Percentiles rank a stretch among this genome's conserved stretches.
Evolutionary conservation across 2,797 vertebrate species (phyloP).

Genomic region (Acipenser oxyrinchus): DNA sequence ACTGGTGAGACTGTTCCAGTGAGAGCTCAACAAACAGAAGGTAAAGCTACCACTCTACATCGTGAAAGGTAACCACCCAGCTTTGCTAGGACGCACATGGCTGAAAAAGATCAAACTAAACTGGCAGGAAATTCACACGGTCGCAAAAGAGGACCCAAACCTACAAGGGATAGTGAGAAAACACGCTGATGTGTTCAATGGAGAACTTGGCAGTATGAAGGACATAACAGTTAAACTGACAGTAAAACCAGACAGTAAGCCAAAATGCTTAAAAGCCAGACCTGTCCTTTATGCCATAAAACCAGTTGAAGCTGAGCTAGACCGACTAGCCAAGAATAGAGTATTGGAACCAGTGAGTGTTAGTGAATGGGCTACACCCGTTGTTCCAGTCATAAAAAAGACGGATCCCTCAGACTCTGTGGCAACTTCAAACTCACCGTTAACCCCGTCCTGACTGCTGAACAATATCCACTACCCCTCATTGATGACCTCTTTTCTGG

Average conservation of each 20-base stretch:
- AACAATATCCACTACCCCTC: conserved; percentile 18
- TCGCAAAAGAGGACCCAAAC: background rate
- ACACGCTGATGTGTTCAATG: conserved; percentile 3
- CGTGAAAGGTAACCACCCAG: conserved; percentile 3
- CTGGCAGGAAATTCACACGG: background rate
- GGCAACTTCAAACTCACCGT: conserved; percentile 22
- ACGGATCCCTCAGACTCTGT: conserved; percentile 13
- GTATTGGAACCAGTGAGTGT: conserved; percentile 4
- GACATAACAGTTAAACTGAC: background rate
- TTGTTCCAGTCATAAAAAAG: conserved; percentile 19
- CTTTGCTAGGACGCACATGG: conserved; percentile 1
- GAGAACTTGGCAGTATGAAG: conserved; percentile 6
- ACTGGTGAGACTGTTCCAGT: background rate
- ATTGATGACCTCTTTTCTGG: conserved; percentile 13
- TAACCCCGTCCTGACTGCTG: conserved; percentile 12
- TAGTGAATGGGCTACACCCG: conserved; percentile 15
- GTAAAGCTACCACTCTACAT: conserved; percentile 8
- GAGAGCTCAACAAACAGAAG: background rate
- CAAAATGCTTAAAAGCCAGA: background rate
- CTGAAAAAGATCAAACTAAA: conserved; percentile 10
- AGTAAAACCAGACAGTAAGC: background rate
- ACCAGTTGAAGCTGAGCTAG: background rate
- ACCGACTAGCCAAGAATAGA: background rate
- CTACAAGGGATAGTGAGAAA: conserved; percentile 13
- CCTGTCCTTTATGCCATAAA: conserved; percentile 10